A percentile compares a stretch with the other conserved stretches of the same genome.
Conservation (phyloP, 2,113 vertebrate species). For the Albula glossodonta region DNA sequence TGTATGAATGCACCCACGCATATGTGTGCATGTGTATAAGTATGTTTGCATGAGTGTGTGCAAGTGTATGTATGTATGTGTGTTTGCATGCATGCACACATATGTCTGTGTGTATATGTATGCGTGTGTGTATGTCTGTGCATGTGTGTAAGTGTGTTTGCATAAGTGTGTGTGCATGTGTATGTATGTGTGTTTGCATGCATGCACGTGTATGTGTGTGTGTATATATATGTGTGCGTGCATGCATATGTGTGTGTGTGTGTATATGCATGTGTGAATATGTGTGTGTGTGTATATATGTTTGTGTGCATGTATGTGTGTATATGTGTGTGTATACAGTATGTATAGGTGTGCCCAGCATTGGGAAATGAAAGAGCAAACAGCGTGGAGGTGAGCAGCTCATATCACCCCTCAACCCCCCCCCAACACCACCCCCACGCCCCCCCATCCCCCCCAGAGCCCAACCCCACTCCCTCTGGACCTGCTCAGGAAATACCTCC, state of each 20-base stretch:
- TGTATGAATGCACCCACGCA: neutral
- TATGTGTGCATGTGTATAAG: neutral
- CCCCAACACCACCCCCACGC: too few relatives aligned
- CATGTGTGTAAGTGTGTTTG: neutral
- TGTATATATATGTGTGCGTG: neutral
- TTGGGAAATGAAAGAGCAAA: too few relatives aligned
- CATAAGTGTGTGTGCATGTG: neutral
- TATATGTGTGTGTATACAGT: neutral
- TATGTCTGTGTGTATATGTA: neutral
- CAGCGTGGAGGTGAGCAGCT: too few relatives aligned
- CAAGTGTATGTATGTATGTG: neutral
- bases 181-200: too few relatives aligned
- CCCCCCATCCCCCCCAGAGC: too few relatives aligned
- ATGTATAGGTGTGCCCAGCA: neutral
- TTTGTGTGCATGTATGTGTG: conserved; percentile 1
- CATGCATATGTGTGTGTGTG: too few relatives aligned
- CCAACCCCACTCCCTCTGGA: conserved; percentile 24
- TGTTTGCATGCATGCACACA: neutral
- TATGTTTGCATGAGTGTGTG: neutral
- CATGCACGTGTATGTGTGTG: too few relatives aligned
- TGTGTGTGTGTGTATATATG: neutral
- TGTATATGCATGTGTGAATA: neutral
- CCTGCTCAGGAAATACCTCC: neutral
- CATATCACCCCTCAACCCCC: too few relatives aligned
- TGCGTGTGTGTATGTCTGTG: neutral